Conservation (phyloP, 2,888 invertebrate species). For the Rapana venosa region DNA sequence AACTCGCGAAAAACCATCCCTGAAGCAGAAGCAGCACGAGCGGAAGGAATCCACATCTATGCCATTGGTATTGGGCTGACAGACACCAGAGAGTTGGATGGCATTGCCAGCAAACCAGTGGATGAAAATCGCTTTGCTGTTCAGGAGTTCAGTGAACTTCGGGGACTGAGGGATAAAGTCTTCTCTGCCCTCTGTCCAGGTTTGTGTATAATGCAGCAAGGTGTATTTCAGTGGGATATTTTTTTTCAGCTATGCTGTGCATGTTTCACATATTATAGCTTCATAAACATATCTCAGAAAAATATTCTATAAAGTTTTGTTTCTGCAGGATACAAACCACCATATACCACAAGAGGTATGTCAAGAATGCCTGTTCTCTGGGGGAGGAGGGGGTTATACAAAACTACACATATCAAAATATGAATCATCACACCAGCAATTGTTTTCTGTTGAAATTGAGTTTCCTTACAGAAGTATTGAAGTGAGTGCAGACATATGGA, state of each 20-base stretch:
- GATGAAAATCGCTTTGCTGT: conserved; percentile 60
- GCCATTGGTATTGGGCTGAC: conserved; percentile 62
- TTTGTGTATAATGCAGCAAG: conserved; percentile 44
- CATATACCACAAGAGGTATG: conserved; percentile 10
- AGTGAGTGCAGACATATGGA: too few species aligned
- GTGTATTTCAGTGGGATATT: not conserved
- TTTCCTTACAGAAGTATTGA: too few species aligned
- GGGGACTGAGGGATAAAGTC: conserved; percentile 55
- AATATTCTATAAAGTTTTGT: not conserved
- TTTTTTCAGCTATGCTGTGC: not conserved
- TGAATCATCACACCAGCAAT: too few species aligned
- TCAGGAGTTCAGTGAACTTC: conserved; percentile 58
- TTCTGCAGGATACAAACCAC: conserved; percentile 27
- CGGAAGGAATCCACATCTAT: conserved; percentile 54
- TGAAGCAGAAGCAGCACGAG: conserved; percentile 62
- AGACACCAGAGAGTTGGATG: conserved; percentile 64
- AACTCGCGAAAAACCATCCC: conserved; percentile 67
- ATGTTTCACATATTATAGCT: not conserved
- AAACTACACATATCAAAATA: too few species aligned
- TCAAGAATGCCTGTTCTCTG: not conserved
- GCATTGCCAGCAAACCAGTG: conserved; percentile 62
- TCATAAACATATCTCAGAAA: not conserved
- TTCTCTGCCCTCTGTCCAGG: conserved; percentile 58
- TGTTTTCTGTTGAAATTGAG: too few species aligned
- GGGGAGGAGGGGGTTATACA: too few species aligned